Conservation (phyloP, 2,888 invertebrate genomes). For the Lucinisca nassula region DNA sequence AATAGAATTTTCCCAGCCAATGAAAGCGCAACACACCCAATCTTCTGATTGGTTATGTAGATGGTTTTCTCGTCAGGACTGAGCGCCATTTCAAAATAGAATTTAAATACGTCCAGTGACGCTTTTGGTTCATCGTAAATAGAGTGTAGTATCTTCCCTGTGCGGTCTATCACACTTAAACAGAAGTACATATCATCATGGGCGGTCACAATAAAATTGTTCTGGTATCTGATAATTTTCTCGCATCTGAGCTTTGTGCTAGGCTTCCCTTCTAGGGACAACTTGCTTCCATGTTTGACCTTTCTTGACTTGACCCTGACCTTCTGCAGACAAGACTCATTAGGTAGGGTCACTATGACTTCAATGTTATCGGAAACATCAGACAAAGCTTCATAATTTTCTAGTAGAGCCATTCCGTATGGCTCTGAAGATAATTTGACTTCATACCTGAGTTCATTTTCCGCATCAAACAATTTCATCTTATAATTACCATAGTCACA, state of each 20-base stretch:
- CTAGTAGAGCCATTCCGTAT: background rate
- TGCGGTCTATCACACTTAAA: background rate
- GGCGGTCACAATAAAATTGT: background rate
- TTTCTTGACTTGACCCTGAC: background rate
- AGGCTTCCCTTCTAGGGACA: background rate
- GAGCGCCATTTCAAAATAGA: background rate
- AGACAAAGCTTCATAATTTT: background rate
- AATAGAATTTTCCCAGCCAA: background rate
- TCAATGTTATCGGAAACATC: background rate
- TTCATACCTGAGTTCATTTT: background rate
- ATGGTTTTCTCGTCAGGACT: background rate
- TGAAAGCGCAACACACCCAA: background rate
- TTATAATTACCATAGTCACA: background rate
- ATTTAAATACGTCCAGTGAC: background rate
- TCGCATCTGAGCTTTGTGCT: background rate
- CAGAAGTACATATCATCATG: background rate
- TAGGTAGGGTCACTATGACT: background rate
- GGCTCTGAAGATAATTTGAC: background rate
- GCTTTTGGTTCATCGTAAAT: background rate
- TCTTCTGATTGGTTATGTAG: background rate
- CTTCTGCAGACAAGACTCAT: background rate
- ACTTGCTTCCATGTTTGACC: background rate
- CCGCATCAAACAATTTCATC: background rate
- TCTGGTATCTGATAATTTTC: background rate
- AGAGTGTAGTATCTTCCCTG: background rate